Conservation (phyloP, 2,113 vertebrate genomes). For the Trogon surrucura region DNA sequence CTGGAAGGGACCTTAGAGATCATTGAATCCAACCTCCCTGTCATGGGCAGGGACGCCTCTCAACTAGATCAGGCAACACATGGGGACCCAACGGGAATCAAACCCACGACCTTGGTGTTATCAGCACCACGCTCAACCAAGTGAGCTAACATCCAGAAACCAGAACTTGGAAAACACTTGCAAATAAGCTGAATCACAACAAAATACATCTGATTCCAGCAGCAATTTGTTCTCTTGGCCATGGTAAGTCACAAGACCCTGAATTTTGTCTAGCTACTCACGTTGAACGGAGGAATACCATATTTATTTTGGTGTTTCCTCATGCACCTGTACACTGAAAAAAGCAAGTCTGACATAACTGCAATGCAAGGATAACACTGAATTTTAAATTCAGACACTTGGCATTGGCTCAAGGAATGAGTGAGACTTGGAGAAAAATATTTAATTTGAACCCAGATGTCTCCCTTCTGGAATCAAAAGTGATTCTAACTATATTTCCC, state of each 20-base stretch:
- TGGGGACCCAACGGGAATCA: no score
- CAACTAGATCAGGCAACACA: no score
- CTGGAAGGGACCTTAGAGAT: no score
- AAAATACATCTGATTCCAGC: neutral
- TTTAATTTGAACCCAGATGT: neutral
- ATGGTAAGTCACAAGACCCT: neutral
- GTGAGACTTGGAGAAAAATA: neutral
- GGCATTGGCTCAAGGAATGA: neutral
- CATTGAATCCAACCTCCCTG: no score
- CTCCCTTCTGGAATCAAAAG: neutral
- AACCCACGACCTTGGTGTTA: no score
- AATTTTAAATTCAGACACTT: conserved; percentile 21
- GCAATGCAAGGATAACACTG: neutral
- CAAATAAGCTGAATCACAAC: neutral
- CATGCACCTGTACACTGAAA: neutral
- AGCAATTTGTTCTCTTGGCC: neutral
- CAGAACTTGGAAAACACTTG: neutral
- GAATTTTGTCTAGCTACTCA: neutral
- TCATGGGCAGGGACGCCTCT: no score
- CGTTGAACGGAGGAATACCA: neutral
- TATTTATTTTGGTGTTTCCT: neutral
- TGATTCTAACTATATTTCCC: neutral
- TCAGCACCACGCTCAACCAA: no score
- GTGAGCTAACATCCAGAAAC: neutral
- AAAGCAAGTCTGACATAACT: neutral